A percentile compares a stretch with the other conserved stretches of the same genome.
These are phyloP conservation scores for Coecobrya sp. DNA, from an alignment of 2,888 invertebrate genomes.

Conservation along the genomic window DNA sequence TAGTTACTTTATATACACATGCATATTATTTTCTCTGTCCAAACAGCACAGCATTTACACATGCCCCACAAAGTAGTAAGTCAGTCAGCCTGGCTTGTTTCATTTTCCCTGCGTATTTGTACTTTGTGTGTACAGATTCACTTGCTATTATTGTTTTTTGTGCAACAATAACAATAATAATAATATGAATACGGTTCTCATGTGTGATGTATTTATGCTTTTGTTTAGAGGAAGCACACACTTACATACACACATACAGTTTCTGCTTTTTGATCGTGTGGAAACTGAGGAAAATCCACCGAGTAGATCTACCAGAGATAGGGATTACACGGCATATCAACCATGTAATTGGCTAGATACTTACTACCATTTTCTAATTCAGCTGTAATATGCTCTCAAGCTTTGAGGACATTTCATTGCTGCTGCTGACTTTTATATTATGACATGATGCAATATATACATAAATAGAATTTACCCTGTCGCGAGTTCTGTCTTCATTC, in stretches of 20 bases:
- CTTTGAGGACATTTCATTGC: conserved; percentile 49
- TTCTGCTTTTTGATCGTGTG: conserved; percentile 74
- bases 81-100: neutral
- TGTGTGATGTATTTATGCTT: neutral
- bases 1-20: neutral
- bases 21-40: no score
- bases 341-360: conserved; percentile 78
- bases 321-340: conserved; percentile 79
- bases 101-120: neutral
- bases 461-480: conserved; percentile 37
- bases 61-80: neutral
- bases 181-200: neutral
- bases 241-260: neutral
- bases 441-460: neutral
- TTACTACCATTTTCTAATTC: conserved; percentile 74
- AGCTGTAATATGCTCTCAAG: conserved; percentile 13
- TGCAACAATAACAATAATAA: conserved; percentile 64
- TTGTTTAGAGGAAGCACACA: neutral
- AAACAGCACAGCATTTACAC: conserved; percentile 3
- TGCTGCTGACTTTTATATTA: conserved; percentile 40
- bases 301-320: conserved; percentile 70
- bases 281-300: conserved; percentile 73
- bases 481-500: neutral
- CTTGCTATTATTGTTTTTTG: neutral
- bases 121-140: neutral